phyloP scores from a whole-genome alignment of 1,140 invertebrate species.

The Planococcus citri region DNA sequence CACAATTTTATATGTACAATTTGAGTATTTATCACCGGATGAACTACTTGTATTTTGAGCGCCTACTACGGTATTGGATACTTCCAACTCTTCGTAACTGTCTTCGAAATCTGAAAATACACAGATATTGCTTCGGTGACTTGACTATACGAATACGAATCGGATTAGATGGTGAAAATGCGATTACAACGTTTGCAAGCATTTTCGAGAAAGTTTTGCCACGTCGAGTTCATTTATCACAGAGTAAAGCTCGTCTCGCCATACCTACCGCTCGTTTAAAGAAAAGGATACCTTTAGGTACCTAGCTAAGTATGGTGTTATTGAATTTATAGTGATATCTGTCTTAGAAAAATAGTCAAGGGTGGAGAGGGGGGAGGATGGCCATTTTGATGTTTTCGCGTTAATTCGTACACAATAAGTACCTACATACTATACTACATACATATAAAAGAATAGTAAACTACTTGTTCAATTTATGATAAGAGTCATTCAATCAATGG shows the following conservation, averaged over 20 bases:
- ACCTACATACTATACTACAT: background rate
- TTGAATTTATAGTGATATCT: too few relatives aligned
- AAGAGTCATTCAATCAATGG: background rate
- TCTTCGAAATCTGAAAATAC: background rate
- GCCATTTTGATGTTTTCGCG: background rate
- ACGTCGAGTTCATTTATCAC: background rate
- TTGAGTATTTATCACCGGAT: background rate
- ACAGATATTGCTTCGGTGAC: background rate
- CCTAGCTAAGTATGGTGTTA: too few relatives aligned
- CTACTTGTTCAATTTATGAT: too few relatives aligned
- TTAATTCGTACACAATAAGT: background rate
- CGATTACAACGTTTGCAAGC: background rate
- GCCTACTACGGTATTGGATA: background rate
- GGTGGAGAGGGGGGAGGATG: background rate
- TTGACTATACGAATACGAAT: background rate
- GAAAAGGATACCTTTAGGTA: too few relatives aligned
- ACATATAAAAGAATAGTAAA: background rate
- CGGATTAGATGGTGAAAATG: background rate
- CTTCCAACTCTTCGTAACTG: slow-evolving; percentile 5
- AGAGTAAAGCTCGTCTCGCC: too few relatives aligned
- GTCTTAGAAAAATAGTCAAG: background rate
- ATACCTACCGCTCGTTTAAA: too few relatives aligned
- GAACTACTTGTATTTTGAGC: slow-evolving; percentile 17
- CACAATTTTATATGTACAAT: background rate
- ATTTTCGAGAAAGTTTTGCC: background rate